Base-by-base conservation (phyloP, 2,888 invertebrate genomes). In the Eupithecia insigniata region DNA sequence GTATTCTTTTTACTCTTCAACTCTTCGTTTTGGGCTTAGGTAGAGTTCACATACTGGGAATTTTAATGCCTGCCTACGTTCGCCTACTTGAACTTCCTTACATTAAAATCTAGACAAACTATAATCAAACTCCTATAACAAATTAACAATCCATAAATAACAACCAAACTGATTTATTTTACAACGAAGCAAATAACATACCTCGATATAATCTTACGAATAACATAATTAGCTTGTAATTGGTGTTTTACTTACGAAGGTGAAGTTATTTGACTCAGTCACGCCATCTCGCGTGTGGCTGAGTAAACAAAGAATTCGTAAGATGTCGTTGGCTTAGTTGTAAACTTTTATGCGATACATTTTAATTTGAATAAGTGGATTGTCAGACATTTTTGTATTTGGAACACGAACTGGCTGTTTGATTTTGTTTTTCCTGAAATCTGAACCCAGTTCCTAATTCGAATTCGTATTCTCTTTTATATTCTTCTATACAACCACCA, bases 211-310 rank as follows among this genome's bases (percentile, higher is more conserved):
- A 70, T 70, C 73, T 73, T 58, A 73, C 70, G 60, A 67, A 70
- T 70, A 51, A 73, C 67, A 60, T 70, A 70, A 73, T 73, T 67
- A 65, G 67, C 34, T 10, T 28, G 73, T 60, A 67, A 73, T 67
- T 70, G 46, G 65, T 65, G 55, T 70, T 67, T 65, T 65, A 67
- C 58, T 64, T 67, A 69, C 61, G 60, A 61, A 70, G 65, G 69
- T 67, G 62, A 70, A 70, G 61, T 82, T 79, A 81, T 74, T 61
- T 69, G 67, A 67, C 75, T 68, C 68, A 86, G 64, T 64, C 73
- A 88, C 88, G 88, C 79, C 76, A 86, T 71, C 75, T 87, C 78
- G 87, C 88, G 88, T 88, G 88, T 64, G 39, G 22, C 66, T 58
- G 51, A 26, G 73, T 65, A 70, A 73, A 73, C 67, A 73, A 62